Conservation (phyloP, 2,888 invertebrate species). For the Monopis laevigella region DNA sequence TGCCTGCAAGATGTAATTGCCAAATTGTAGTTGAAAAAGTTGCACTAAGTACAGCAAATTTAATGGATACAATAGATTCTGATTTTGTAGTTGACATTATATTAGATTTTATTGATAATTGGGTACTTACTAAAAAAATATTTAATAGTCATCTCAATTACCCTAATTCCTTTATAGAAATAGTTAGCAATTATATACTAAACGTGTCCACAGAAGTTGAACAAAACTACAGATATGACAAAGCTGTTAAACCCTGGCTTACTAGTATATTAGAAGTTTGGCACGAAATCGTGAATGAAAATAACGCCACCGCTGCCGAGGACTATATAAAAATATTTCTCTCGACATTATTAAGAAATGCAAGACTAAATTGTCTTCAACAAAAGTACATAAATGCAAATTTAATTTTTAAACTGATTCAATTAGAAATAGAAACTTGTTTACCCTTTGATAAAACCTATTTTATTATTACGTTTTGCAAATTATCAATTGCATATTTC, state of each 20-base stretch:
- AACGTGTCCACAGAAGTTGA: constrained; percentile 26
- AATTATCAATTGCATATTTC: constrained; percentile 26
- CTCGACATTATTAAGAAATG: not conserved
- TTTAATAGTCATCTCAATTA: constrained; percentile 2
- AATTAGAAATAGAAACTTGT: not conserved
- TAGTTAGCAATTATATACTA: constrained; percentile 34
- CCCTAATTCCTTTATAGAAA: constrained; percentile 19
- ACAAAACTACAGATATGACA: constrained; percentile 31
- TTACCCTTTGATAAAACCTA: constrained; percentile 30
- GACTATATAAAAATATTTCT: not conserved
- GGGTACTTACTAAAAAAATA: constrained; percentile 1
- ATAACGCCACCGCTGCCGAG: constrained; percentile 15
- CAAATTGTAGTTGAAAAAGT: constrained; percentile 21
- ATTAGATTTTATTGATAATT: constrained; percentile 20
- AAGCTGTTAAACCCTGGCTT: constrained; percentile 30
- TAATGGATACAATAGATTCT: constrained; percentile 31
- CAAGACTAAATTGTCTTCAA: not conserved
- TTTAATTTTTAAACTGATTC: not conserved
- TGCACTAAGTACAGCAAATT: constrained; percentile 23
- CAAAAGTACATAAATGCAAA: not conserved
- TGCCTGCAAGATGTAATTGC: constrained; percentile 23
- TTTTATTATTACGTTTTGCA: constrained; percentile 33
- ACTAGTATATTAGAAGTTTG: constrained; percentile 27
- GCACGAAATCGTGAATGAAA: constrained; percentile 24
- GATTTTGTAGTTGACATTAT: constrained; percentile 31